phyloP scores from a whole-genome alignment of 2,797 vertebrate species.

The Coracias cyanogaster region DNA sequence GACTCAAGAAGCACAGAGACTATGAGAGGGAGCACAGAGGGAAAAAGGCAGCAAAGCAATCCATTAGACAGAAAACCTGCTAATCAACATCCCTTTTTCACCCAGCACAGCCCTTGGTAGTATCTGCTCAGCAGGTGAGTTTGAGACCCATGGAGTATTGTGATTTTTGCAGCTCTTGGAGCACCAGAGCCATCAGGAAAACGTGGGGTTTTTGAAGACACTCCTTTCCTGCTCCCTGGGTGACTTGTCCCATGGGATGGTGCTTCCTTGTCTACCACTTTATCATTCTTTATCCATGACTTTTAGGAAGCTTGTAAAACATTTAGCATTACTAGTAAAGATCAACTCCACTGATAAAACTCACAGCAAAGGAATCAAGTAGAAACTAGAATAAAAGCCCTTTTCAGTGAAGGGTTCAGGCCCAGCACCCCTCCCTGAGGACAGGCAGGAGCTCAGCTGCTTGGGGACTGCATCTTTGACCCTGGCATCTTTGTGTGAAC shows the following conservation, averaged over 20 bases:
- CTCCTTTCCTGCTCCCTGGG: background rate
- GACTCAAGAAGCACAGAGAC: background rate
- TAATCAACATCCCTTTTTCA: background rate
- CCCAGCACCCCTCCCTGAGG: background rate
- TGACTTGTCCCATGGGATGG: fast-evolving
- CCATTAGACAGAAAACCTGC: background rate
- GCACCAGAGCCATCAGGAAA: background rate
- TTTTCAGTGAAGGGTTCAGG: background rate
- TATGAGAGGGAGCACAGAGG: background rate
- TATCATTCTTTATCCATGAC: background rate
- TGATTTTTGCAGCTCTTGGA: background rate
- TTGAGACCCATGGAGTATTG: background rate
- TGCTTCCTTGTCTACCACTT: background rate
- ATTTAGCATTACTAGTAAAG: conserved; percentile 14
- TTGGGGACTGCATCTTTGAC: background rate
- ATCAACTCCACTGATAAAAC: conserved; percentile 36
- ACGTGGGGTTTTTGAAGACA: background rate
- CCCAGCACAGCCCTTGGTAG: background rate
- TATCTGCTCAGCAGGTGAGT: background rate
- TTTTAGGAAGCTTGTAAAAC: conserved; percentile 16
- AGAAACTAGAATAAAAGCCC: background rate
- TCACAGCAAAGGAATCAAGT: conserved; percentile 7
- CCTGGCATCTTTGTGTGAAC: conserved; percentile 20
- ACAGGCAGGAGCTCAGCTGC: background rate
- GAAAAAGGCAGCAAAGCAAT: background rate